Conservation (phyloP, 2,797 vertebrate genomes). For the Poecilia wingei region DNA sequence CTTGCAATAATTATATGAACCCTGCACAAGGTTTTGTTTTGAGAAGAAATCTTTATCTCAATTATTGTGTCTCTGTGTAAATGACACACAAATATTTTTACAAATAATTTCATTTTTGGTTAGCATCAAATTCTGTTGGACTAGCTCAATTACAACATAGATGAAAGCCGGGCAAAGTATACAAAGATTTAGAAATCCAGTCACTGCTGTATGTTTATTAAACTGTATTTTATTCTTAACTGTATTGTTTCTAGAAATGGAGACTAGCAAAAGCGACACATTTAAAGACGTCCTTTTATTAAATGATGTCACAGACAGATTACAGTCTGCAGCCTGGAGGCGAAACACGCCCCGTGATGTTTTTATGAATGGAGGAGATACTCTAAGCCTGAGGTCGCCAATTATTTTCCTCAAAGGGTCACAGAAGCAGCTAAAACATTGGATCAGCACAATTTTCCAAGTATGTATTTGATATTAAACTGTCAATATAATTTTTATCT, state of each 20-base stretch:
- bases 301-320: conserved; percentile 1
- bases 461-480: not conserved
- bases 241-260: not conserved
- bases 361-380: not conserved
- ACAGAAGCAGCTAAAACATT: conserved; percentile 5
- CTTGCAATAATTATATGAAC: not conserved
- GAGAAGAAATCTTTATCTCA: not conserved
- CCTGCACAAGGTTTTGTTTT: not conserved
- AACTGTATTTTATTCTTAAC: not conserved
- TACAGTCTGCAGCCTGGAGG: not conserved
- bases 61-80: not conserved
- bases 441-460: not conserved
- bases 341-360: not conserved
- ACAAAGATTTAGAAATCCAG: too few species aligned
- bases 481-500: not conserved
- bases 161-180: not conserved
- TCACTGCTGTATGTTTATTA: not conserved
- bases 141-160: not conserved
- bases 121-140: not conserved
- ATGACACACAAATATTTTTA: not conserved
- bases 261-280: not conserved
- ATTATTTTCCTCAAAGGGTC: conserved; percentile 2
- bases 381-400: not conserved
- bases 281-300: not conserved
- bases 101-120: not conserved